Evolutionary conservation across 2,888 invertebrate genomes (phyloP), one percentile per base, ranked within the genome.

Genomic region (Cryptus armator): DNA sequence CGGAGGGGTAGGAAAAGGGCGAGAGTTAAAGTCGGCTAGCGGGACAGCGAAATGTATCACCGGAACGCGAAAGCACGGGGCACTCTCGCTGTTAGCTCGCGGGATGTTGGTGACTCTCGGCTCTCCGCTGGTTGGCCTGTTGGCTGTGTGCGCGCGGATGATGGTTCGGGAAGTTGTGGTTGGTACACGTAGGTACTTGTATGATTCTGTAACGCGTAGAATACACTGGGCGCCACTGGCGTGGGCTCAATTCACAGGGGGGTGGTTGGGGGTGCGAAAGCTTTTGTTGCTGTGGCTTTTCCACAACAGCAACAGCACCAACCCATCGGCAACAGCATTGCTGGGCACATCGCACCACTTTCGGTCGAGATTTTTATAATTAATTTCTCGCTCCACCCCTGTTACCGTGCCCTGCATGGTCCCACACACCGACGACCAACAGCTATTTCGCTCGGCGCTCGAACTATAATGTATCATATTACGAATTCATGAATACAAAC

Each of bases 301-400:
- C 74, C 84, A 56, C 81, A 68, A 74, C 81, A 53, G 44, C 66
- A 46, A 56, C 56, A 62, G 44, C 24, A 44, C 16, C 56, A 46
- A 14, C 72, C 37, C 37, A 62, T n/a, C 12, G n/a, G 24, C 62
- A 72, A 51, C 46, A 44, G 44, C n/a, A 7, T 5, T 24, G 56
- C 51, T 44, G 6, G 74, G 53, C 76, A 64, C 44, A 56, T 48
- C 48, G 70, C 84, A 71, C 78, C 84, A 81, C 81, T 85, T 74
- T 85, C 64, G 46, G 78, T 75, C 70, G 64, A 78, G 84, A 85
- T 85, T 85, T 85, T 85, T 85, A 85, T 85, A 85, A 81, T 85
- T 85, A 81, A 81, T 81, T 81, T 84, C 37, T 77, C 81, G 62
- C 84, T 64, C 64, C 84, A 78, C 81, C 68, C 44, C 19, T 68